A percentile compares a stretch with the other conserved stretches of the same genome.
Evolutionary conservation across 2,888 invertebrate genomes (phyloP).

Genomic region (Mythimna ferrago): DNA sequence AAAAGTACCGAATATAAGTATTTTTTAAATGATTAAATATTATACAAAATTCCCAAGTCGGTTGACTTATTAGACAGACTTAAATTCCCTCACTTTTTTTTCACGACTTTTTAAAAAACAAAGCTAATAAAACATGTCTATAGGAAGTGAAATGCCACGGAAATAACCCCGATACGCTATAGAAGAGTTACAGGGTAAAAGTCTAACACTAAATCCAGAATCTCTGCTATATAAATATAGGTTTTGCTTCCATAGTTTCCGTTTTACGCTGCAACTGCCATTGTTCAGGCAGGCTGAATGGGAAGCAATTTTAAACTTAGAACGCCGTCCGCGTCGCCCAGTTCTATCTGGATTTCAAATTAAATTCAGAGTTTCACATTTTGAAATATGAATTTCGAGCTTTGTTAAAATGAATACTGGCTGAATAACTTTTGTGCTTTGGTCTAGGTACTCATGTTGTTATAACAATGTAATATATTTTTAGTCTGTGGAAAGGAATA

Average conservation of each 20-base stretch:
- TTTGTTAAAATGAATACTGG: constrained; percentile 39
- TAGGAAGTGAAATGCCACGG: not conserved
- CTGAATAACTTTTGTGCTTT: constrained; percentile 39
- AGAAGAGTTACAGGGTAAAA: constrained; percentile 28
- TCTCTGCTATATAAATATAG: constrained; percentile 47
- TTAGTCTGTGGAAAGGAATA: constrained; percentile 20
- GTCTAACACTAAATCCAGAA: constrained; percentile 38
- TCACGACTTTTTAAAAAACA: not conserved
- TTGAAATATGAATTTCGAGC: constrained; percentile 53
- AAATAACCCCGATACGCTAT: constrained; percentile 18
- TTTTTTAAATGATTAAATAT: too few relatives aligned
- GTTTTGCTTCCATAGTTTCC: constrained; percentile 60
- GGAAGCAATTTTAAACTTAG: constrained; percentile 79
- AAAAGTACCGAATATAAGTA: too few relatives aligned
- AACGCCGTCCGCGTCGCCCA: constrained; percentile 56
- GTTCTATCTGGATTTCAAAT: constrained; percentile 59
- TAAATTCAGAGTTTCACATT: constrained; percentile 58
- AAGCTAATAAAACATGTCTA: constrained; percentile 4
- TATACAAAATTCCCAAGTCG: too few relatives aligned
- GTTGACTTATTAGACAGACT: too few relatives aligned
- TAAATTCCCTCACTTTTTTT: not conserved
- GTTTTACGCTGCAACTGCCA: constrained; percentile 52
- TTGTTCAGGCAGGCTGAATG: constrained; percentile 71
- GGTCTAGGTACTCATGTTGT: constrained; percentile 5
- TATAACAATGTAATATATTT: constrained; percentile 28